These are phyloP conservation scores for Papilio machaon DNA, from an alignment of 1,140 invertebrate species.

Conservation along the genomic window DNA sequence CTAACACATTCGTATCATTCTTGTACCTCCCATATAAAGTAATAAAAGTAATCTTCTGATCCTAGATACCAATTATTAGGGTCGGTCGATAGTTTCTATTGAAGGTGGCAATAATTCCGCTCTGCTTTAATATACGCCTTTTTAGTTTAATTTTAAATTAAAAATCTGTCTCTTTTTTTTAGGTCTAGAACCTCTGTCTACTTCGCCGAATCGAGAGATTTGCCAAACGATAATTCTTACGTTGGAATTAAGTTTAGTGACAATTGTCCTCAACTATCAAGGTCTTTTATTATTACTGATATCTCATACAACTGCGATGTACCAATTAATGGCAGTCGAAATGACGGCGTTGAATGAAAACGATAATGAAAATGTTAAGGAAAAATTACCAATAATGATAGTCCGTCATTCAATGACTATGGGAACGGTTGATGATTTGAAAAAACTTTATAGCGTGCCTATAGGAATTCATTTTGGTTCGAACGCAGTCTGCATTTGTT, in stretches of 20 bases:
- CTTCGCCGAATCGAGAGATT: constrained; percentile 55
- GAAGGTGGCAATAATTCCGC: too few species aligned
- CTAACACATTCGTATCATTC: too few species aligned
- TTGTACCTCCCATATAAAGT: too few species aligned
- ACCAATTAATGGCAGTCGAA: constrained; percentile 60
- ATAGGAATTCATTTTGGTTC: constrained; percentile 68
- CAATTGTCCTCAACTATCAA: constrained; percentile 63
- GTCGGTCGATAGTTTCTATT: too few species aligned
- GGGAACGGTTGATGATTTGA: constrained; percentile 52
- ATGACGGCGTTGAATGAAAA: constrained; percentile 52
- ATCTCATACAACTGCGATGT: constrained; percentile 64
- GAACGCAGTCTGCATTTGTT: constrained; percentile 61
- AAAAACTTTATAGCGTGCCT: constrained; percentile 65
- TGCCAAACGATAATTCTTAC: constrained; percentile 51
- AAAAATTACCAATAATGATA: constrained; percentile 52
- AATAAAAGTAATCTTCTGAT: too few species aligned
- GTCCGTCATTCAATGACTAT: constrained; percentile 59
- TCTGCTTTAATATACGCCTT: too few species aligned
- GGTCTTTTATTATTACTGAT: constrained; percentile 61
- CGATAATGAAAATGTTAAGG: constrained; percentile 46
- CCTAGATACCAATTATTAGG: too few species aligned
- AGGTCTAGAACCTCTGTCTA: constrained; percentile 62
- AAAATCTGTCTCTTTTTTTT: constrained; percentile 26
- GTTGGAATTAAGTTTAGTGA: constrained; percentile 56
- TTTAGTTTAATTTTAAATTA: too few species aligned